Percentiles rank a stretch among this genome's conserved stretches.
Evolutionary conservation across 2,797 vertebrate species (phyloP).

Genomic region (Rhinatrema bivittatum): DNA sequence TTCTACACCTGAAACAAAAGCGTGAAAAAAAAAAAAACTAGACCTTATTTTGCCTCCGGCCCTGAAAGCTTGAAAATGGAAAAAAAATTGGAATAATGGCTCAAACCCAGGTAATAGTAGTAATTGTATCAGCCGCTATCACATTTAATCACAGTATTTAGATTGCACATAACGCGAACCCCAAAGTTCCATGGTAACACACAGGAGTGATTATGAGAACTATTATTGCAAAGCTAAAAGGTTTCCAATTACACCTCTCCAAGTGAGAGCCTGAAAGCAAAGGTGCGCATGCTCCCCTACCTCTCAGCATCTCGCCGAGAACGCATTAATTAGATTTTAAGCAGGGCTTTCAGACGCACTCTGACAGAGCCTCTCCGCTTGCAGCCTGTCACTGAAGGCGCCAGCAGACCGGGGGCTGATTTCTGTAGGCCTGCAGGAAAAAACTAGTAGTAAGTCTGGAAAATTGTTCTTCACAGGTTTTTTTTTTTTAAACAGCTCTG

Average conservation of each 20-base stretch:
- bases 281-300: not conserved
- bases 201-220: not conserved
- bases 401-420: no score
- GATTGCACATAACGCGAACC: slow-evolving; percentile 16
- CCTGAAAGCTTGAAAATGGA: slow-evolving; percentile 4
- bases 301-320: slow-evolving; percentile 6
- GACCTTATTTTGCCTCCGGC: not conserved
- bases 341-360: not conserved
- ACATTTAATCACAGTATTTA: slow-evolving; percentile 18
- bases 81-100: slow-evolving; percentile 8
- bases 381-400: no score
- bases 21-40: not conserved
- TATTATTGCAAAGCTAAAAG: slow-evolving; percentile 3
- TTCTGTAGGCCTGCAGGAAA: no score
- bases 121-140: slow-evolving; percentile 19
- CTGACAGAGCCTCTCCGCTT: not conserved
- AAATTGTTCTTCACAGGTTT: no score
- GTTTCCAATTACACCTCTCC: not conserved
- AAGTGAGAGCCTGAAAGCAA: slow-evolving; percentile 2
- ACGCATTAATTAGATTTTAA: slow-evolving; percentile 16
- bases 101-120: not conserved
- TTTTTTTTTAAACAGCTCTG: no score
- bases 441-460: no score
- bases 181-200: slow-evolving; percentile 8
- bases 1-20: no score